These are phyloP conservation scores for Anguilla rostrata DNA, from an alignment of 2,113 vertebrate species.

Conservation along the genomic window DNA sequence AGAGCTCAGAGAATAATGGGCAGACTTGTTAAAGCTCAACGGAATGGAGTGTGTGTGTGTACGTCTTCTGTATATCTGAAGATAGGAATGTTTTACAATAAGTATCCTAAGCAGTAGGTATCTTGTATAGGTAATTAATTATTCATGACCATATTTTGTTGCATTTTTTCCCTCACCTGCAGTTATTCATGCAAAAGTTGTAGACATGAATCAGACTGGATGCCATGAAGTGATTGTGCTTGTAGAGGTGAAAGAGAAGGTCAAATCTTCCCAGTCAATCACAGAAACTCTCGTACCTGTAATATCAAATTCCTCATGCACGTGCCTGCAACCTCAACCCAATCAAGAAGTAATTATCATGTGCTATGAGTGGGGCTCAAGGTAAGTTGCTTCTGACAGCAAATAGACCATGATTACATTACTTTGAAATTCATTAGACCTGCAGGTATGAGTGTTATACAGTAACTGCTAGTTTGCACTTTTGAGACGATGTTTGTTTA, in stretches of 20 bases:
- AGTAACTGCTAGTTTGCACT: not conserved
- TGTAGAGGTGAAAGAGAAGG: slow-evolving; percentile 76
- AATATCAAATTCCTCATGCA: slow-evolving; percentile 79
- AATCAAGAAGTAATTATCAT: slow-evolving; percentile 80
- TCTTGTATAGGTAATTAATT: too few relatives aligned
- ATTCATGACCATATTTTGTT: not conserved
- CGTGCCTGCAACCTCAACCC: slow-evolving; percentile 72
- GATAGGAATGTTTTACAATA: too few relatives aligned
- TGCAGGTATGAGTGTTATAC: not conserved
- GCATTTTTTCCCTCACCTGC: slow-evolving; percentile 38
- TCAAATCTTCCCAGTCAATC: slow-evolving; percentile 72
- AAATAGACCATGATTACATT: not conserved
- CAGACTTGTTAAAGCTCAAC: too few relatives aligned
- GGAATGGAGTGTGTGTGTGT: too few relatives aligned
- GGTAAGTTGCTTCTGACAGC: slow-evolving; percentile 48
- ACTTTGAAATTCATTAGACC: not conserved
- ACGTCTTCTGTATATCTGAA: too few relatives aligned
- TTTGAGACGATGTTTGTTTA: too few relatives aligned
- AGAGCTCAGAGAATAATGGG: too few relatives aligned
- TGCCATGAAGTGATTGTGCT: slow-evolving; percentile 75
- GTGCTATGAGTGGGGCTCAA: slow-evolving; percentile 76
- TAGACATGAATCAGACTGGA: slow-evolving; percentile 65
- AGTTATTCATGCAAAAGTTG: slow-evolving; percentile 81
- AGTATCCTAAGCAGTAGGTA: too few relatives aligned
- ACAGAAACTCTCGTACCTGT: slow-evolving; percentile 72